These are phyloP conservation scores for Corydoras sp. DNA, from an alignment of 2,113 vertebrate species.

Conservation along the genomic window DNA sequence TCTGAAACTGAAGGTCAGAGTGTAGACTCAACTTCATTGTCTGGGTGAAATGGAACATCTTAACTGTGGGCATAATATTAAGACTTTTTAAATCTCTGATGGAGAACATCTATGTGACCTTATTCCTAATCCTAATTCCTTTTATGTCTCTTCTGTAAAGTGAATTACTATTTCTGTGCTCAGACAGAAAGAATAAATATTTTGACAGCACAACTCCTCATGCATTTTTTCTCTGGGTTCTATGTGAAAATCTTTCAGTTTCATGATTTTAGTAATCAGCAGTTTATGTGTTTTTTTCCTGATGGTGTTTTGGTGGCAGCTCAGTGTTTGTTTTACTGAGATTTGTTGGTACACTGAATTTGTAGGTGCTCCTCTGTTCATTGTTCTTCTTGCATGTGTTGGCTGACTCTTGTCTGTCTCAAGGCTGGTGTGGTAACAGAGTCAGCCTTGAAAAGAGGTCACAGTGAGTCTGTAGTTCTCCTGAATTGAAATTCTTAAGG, in stretches of 20 bases:
- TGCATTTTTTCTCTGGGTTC: neutral
- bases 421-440: slow-evolving; percentile 51
- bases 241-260: neutral
- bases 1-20: too few relatives aligned
- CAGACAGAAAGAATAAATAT: slow-evolving; percentile 28
- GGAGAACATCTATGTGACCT: too few relatives aligned
- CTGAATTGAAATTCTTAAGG: neutral
- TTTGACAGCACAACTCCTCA: slow-evolving; percentile 9
- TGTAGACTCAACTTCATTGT: too few relatives aligned
- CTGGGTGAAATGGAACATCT: too few relatives aligned
- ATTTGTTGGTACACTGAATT: neutral
- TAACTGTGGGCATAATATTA: too few relatives aligned
- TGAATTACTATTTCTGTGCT: neutral
- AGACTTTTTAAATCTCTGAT: too few relatives aligned
- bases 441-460: slow-evolving; percentile 55
- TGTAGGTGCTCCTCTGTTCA: slow-evolving; percentile 26
- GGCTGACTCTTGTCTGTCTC: slow-evolving; percentile 53
- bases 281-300: neutral
- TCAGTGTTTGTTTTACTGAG: neutral
- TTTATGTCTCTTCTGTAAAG: neutral
- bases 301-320: neutral
- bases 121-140: too few relatives aligned
- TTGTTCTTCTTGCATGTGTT: slow-evolving; percentile 52
- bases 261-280: too few relatives aligned
- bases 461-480: slow-evolving; percentile 1